These are phyloP conservation scores for Dinoponera quadriceps DNA, from an alignment of 1,140 invertebrate genomes.

Conservation along the genomic window DNA sequence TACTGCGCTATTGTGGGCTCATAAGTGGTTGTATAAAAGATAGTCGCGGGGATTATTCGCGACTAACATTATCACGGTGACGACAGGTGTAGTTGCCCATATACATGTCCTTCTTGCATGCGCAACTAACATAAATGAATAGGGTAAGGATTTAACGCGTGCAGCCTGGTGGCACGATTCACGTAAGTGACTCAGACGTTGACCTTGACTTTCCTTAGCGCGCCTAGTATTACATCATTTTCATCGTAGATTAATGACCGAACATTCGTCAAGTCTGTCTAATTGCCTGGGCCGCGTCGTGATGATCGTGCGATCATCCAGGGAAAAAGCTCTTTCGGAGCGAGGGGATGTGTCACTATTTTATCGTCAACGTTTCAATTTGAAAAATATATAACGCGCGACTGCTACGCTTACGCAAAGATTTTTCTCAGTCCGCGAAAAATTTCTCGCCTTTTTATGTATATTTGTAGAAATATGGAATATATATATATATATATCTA, in stretches of 20 bases:
- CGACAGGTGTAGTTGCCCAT: constrained; percentile 76
- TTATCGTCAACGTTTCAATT: no score
- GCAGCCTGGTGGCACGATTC: constrained; percentile 59
- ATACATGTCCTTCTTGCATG: constrained; percentile 78
- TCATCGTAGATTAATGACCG: background rate
- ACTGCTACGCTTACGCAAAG: no score
- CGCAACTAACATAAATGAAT: constrained; percentile 76
- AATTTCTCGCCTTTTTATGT: background rate
- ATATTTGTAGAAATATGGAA: constrained; percentile 51
- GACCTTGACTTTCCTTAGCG: constrained; percentile 67
- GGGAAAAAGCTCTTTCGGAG: background rate
- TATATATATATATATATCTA: constrained; percentile 18
- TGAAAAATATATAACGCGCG: no score
- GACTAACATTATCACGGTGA: constrained; percentile 73
- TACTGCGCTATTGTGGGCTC: constrained; percentile 67
- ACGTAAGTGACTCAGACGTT: constrained; percentile 60
- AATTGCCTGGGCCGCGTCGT: background rate
- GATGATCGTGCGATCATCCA: background rate
- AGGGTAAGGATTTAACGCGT: constrained; percentile 64
- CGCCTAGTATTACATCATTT: constrained; percentile 15
- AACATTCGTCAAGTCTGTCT: background rate
- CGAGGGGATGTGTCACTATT: no score
- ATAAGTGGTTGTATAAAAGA: constrained; percentile 74
- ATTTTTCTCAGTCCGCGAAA: background rate
- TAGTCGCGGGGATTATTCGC: constrained; percentile 72